A percentile compares a stretch with the other conserved stretches of the same genome.
These are phyloP conservation scores for Brachionichthys hirsutus DNA, from an alignment of 2,113 vertebrate genomes.

Conservation along the genomic window DNA sequence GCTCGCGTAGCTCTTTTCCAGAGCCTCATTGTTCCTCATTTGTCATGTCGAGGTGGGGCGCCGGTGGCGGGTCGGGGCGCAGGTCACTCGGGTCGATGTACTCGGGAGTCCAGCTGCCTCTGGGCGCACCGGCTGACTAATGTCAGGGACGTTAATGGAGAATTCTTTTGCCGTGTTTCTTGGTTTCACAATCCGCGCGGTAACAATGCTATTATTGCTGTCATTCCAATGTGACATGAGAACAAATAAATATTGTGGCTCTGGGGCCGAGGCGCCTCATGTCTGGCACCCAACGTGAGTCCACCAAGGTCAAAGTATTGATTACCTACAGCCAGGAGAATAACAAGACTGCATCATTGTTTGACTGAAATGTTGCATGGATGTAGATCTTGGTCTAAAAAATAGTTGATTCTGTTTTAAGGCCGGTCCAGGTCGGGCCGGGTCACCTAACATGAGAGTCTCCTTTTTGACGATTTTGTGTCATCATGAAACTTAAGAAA, in stretches of 20 bases:
- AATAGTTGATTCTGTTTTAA: too few species aligned
- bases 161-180: not conserved
- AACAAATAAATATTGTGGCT: not conserved
- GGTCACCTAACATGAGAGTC: too few species aligned
- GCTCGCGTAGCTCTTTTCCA: conserved; percentile 24
- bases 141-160: not conserved
- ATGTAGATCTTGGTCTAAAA: too few species aligned
- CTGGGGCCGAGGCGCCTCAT: not conserved
- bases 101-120: not conserved
- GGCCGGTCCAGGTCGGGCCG: too few species aligned
- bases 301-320: not conserved
- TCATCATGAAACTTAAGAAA: too few species aligned
- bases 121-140: not conserved
- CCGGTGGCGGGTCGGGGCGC: not conserved
- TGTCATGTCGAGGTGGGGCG: conserved; percentile 10
- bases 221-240: not conserved
- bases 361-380: too few species aligned
- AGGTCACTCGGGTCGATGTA: not conserved
- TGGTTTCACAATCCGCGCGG: not conserved
- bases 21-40: conserved; percentile 28
- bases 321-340: too few species aligned
- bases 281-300: not conserved
- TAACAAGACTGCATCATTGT: too few species aligned
- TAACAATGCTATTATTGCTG: not conserved
- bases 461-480: too few species aligned